Base-by-base conservation (phyloP, 1,140 invertebrate genomes). In the Polypedilum vanderplanki region DNA sequence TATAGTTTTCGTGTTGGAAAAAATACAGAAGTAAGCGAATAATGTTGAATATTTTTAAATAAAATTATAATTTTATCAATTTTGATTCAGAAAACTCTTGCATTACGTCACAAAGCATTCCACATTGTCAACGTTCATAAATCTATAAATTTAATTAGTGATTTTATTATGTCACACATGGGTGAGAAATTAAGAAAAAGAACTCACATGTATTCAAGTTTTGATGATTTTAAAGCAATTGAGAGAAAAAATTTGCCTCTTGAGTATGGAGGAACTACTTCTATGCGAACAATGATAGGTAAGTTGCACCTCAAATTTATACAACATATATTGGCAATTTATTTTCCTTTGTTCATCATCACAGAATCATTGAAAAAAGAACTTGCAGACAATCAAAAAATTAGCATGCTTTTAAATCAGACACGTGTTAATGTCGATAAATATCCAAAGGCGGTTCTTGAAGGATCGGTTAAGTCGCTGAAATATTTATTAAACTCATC, bases 221-320 rank as follows among this genome's bases (percentile, higher is more conserved):
- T 87, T 40, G 84, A 89, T n/a, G 86, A 89, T 10, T 83, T 87
- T 0, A 82, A 88, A 17, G 83, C 85, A 24, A 83, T 86, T 12
- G 86, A 89, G 77, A 83, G 83, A 40, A 88, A 83, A 75, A 84
- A 93, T 77, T 79, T 94, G 40, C 93, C 93, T 0, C 88, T 91
- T 78, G 93, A 94, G 79, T 94, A 93, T 79, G 92, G 92, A 15
- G 92, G 92, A 1, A 87, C 83, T 7, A 90, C 92, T 83, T 91
- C 91, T 0, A 91, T 93, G 89, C 86, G 87, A 41, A 88, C 92
- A 80, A 93, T 94, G 91, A 93, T 93, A 77, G 88, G 92, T 93
- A 81, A 85, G 80, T 18, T 57, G 46, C 46, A 57, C 46, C n/a
- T 12, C 2, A 41, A 7, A 17, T 75, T 76, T 18, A n/a, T 74